Conservation (phyloP, 2,888 invertebrate species). For the Celastrina argiolus region DNA sequence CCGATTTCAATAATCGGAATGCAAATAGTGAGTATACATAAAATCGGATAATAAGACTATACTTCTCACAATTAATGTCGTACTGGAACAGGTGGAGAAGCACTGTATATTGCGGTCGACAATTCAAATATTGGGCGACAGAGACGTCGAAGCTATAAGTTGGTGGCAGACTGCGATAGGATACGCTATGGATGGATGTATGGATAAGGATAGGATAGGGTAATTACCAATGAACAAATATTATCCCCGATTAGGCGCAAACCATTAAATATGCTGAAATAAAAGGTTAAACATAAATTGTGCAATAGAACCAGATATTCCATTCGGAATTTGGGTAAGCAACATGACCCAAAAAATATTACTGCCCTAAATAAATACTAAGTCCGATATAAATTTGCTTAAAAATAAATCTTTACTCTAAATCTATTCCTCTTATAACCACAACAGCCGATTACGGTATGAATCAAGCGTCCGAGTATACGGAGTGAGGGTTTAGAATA, state of each 20-base stretch:
- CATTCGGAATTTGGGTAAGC: neutral
- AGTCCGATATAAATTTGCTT: too few relatives aligned
- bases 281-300: slow-evolving; percentile 42
- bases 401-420: neutral
- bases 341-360: too few relatives aligned
- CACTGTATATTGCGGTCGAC: too few relatives aligned
- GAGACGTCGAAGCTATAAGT: slow-evolving; percentile 58
- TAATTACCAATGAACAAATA: slow-evolving; percentile 68
- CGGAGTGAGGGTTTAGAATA: neutral
- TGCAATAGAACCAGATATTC: slow-evolving; percentile 52
- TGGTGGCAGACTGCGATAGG: slow-evolving; percentile 56
- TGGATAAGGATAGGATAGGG: slow-evolving; percentile 41
- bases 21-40: too few relatives aligned
- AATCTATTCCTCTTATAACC: neutral
- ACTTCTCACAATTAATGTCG: too few relatives aligned
- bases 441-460: neutral
- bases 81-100: too few relatives aligned
- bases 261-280: slow-evolving; percentile 77
- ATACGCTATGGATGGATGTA: slow-evolving; percentile 8
- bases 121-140: too few relatives aligned
- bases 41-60: too few relatives aligned
- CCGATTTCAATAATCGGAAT: too few relatives aligned
- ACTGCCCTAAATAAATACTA: too few relatives aligned
- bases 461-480: neutral
- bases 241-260: slow-evolving; percentile 74